These are phyloP conservation scores for Lucilia sericata DNA, from an alignment of 1,140 invertebrate genomes.

Conservation along the genomic window DNA sequence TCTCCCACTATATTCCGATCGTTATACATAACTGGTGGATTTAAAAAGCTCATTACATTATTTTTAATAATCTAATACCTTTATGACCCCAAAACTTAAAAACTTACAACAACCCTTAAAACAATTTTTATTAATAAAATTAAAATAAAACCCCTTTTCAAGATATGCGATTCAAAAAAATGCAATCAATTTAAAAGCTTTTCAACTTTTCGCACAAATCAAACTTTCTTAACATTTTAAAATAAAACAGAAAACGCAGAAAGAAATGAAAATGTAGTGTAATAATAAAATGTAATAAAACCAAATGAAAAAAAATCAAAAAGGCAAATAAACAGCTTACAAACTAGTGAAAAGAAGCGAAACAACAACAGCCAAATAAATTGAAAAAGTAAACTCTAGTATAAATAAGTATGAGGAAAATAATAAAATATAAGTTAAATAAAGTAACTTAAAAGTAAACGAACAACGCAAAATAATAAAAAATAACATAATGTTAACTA, in stretches of 20 bases:
- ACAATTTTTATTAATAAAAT: background rate
- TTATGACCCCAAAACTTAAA: too few species aligned
- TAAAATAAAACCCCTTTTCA: background rate
- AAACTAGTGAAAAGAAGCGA: background rate
- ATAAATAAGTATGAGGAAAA: background rate
- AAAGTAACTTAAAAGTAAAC: background rate
- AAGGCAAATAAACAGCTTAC: too few species aligned
- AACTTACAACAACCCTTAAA: background rate
- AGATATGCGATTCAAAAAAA: background rate
- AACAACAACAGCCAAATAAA: background rate
- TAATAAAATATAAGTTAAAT: background rate
- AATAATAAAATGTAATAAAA: background rate
- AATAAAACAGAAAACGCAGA: background rate
- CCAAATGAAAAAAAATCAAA: background rate
- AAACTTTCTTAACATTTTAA: background rate
- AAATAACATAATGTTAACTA: constrained; percentile 21
- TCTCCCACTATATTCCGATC: too few species aligned
- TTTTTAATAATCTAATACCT: too few species aligned
- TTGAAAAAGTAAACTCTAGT: background rate
- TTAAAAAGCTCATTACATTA: too few species aligned
- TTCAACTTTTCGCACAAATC: background rate
- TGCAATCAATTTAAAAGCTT: constrained; percentile 16
- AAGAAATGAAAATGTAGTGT: background rate
- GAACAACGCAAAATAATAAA: background rate
- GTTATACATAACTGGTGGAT: too few species aligned